Percentiles rank a stretch among this genome's conserved stretches.
phyloP scores from a whole-genome alignment of 37 sponge, comb jelly and placozoan species.

The Eunapius fragilis region DNA sequence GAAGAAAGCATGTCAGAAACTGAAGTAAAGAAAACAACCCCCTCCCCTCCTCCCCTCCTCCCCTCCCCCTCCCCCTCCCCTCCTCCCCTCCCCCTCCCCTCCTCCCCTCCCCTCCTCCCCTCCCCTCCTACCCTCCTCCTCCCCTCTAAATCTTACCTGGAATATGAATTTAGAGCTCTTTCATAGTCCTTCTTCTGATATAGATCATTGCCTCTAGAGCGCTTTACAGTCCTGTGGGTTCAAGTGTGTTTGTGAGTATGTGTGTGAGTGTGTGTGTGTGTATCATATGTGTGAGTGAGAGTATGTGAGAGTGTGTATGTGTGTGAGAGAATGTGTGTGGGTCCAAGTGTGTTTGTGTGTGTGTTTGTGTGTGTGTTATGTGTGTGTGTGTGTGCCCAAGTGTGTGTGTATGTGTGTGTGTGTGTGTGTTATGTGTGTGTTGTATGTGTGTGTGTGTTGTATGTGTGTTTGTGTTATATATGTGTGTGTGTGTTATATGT shows the following conservation, averaged over 20 bases:
- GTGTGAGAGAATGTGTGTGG: too few relatives aligned
- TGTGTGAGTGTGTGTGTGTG: background rate
- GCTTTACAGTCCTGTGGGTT: slow-evolving; percentile 35
- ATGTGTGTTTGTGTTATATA: background rate
- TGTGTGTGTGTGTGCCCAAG: slow-evolving; percentile 15
- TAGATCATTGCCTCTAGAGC: slow-evolving; percentile 60
- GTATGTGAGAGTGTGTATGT: background rate
- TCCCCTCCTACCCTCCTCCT: background rate
- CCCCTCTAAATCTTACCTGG: slow-evolving; percentile 27
- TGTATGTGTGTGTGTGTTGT: background rate
- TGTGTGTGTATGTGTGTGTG: background rate
- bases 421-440: too few relatives aligned
- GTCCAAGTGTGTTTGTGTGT: background rate
- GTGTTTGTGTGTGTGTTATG: background rate
- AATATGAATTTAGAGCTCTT: slow-evolving; percentile 54
- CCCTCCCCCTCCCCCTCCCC: background rate
- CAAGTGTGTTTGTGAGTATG: background rate
- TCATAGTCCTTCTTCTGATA: slow-evolving; percentile 63
- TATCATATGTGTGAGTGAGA: background rate
- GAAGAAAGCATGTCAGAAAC: background rate
- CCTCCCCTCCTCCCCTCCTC: background rate
- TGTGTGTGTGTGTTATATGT: too few relatives aligned
- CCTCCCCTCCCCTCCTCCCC: background rate
- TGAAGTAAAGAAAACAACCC: background rate
- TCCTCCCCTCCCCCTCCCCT: background rate